Evolutionary conservation across 2,113 vertebrate genomes (phyloP), one percentile per base, ranked within the genome.

Genomic region (Zosterops lateralis): DNA sequence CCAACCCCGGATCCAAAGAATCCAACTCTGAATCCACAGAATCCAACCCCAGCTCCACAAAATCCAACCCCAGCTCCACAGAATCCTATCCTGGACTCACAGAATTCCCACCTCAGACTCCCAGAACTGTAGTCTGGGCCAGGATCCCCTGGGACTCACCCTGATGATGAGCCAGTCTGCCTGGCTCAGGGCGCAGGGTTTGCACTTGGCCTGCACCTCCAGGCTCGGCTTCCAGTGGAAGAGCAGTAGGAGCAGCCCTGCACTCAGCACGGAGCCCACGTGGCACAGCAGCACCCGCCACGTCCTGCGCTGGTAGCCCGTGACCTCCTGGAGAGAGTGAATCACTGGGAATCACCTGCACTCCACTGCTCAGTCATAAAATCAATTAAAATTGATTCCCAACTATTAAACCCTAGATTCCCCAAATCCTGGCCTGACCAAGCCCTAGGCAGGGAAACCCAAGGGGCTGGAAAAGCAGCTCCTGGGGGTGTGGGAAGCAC

Each of bases 61-160:
- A 34, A 14, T 9, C 31, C 64, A 25, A 21, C 1, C 10, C 10
- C 4, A 3, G 14, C 15, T 0, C n/a, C n/a, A 21, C 0, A 51
- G 14, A 50, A 21, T 16, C 10, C 28, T 3, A 21, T 1, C 10
- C 54, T 25, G 17, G 67, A 14, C 4, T 9, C 10, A 3, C 17
- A 26, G 40, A 21, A 26, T 10, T 5, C 7, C 29, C 3, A 22
- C 2, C 10, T 42, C 25, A 29, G 68, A 14, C 3, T 9, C 11
- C 4, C 14, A n/a, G 32, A 21, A 28, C 1, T 34, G 28, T 22
- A 15, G 13, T 1, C 28, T 7, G 20, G 38, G 16, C 3, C 0
- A 16, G 34, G 44, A 14, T 32, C 10, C 36, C 22, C 0, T 24
- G 31, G 31, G 3, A 14, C 77, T 48, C 42, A 80, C 77, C 64